Base-by-base conservation (phyloP, 2,113 vertebrate species). In the Pandion haliaetus region DNA sequence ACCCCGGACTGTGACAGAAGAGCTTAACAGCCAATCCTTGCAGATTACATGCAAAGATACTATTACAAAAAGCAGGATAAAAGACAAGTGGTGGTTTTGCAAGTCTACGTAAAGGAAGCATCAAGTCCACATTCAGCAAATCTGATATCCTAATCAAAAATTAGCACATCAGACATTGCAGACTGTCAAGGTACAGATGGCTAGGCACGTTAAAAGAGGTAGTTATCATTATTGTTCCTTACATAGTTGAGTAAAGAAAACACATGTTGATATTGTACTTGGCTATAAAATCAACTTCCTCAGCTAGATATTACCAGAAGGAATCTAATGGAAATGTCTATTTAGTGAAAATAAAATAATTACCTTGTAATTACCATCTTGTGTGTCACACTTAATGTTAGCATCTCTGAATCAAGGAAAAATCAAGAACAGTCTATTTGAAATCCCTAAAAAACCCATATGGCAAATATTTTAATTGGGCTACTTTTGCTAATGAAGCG, bases 391-490 rank as follows among this genome's bases (percentile, higher is more conserved):
- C 91, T 95, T 78, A 92, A 86, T 88, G 83, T 81, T 85, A 96
- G 45, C 29, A 92, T 69, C 66, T 94, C 83, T 95, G 88, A 95
- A 97, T 94, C 90, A 95, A 96, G 78, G 66, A 97, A 94, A 96
- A 90, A 74, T 92, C 62, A 92, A 86, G 94, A 82, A 96, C 93
- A 73, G 28, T 79, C 91, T 93, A 77, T 95, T 79, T 97, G 65
- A 88, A 97, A 97, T 81, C 72, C 52, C 76, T 94, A 88, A 93
- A 96, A 47, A 54, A 8, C 1, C 11, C 85, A 94, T 91, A 95
- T 95, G 70, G 61, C 82, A 97, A 97, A 94, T 93, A 94, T 88
- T 97, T 97, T 95, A 93, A 98, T 97, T 97, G 82, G 81, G 80
- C 78, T 93, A 90, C 90, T 97, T 98, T 91, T 77, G 73, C 66